Evolutionary conservation across 2,888 invertebrate species (phyloP), one percentile per base, ranked within the genome.

Genomic region (Cylindroiulus punctatus): DNA sequence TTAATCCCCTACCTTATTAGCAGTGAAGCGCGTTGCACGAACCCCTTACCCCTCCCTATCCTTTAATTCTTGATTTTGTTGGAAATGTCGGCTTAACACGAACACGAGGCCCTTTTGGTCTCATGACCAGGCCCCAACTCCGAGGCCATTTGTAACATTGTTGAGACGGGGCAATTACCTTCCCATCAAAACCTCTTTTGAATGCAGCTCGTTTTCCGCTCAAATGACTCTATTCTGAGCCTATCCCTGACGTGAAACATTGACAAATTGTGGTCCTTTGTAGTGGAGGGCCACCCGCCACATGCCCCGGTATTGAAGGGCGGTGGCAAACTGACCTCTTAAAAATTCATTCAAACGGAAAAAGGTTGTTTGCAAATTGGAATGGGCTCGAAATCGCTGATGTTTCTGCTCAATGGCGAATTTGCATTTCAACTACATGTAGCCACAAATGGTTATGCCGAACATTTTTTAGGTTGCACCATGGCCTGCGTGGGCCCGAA

Each of bases 171-270:
- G 65, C 65, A 65, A 65, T 65, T 65, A 65, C 65, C 65, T 65
- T 65, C 65, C 65, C 65, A 65, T 65, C 26, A 26, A 65, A 65
- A 65, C 26, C 65, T 26, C 22, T 65, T 65, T 65, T n/a, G 65
- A 65, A 65, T n/a, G 65, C 5, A 65, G 65, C 65, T 82, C 82
- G 26, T 82, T 82, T 82, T 82, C 32, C 82, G 82, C 82, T 42
- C 22, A 82, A 82, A 82, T 14, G 82, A 82, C 7, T 82, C 82
- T 17, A n/a, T 82, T 82, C n/a, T 36, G 65, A 12, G 82, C 36
- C 82, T 22, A 82, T 14, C 82, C 36, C 42, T 82, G 82, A 82
- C 82, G 82, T 36, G 82, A 82, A 42, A 42, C 42, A 65, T 82
- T 82, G 36, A 82, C 82, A 82, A 82, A 82, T 82, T 82, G 36